Evolutionary conservation across 2,797 vertebrate species (phyloP).

Genomic region (Sciurus vulgaris): DNA sequence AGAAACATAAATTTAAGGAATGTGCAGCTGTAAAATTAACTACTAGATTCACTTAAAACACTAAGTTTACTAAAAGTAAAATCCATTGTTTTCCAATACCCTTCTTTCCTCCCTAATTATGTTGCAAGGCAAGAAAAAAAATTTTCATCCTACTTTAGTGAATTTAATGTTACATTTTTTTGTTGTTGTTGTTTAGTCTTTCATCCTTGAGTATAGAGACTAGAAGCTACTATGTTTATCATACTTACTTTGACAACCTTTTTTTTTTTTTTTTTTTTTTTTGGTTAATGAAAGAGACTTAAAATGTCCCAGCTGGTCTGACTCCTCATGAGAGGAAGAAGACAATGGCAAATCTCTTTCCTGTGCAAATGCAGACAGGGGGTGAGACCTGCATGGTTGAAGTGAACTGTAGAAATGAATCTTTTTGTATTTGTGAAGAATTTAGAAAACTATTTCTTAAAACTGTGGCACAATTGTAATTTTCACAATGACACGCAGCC

Average conservation of each 20-base stretch:
- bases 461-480: background rate
- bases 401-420: constrained; percentile 45
- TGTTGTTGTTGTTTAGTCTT: constrained; percentile 87
- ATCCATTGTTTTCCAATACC: constrained; percentile 74
- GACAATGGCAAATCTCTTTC: constrained; percentile 78
- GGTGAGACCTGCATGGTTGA: constrained; percentile 66
- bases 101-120: constrained; percentile 80
- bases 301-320: constrained; percentile 91
- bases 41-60: constrained; percentile 86
- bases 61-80: constrained; percentile 84
- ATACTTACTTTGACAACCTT: constrained; percentile 91
- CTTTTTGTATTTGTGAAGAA: constrained; percentile 55
- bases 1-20: constrained; percentile 85
- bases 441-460: constrained; percentile 60
- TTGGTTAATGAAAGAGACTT: constrained; percentile 91
- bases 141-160: constrained; percentile 77
- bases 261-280: constrained; percentile 73
- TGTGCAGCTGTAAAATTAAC: constrained; percentile 84
- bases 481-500: background rate
- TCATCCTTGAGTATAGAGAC: constrained; percentile 88
- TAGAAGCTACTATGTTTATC: constrained; percentile 90
- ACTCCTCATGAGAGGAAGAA: constrained; percentile 76
- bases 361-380: constrained; percentile 78
- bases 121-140: constrained; percentile 56
- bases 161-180: constrained; percentile 83